A percentile compares a stretch with the other conserved stretches of the same genome.
Conservation (phyloP, 2,888 invertebrate genomes). For the Dysmachus trigonus region DNA sequence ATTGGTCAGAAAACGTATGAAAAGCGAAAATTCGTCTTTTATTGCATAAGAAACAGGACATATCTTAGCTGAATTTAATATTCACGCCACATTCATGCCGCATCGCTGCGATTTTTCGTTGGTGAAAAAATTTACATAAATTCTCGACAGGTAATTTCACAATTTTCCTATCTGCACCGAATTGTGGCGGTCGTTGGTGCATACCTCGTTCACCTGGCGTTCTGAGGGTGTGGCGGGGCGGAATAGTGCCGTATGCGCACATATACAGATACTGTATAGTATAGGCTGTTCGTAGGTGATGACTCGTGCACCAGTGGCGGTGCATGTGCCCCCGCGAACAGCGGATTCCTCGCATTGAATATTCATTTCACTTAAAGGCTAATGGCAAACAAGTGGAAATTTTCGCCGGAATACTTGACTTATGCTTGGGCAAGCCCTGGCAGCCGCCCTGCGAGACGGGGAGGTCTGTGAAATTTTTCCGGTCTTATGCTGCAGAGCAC, state of each 20-base stretch:
- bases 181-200: background rate
- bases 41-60: background rate
- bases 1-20: no score
- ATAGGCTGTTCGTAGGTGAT: background rate
- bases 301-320: background rate
- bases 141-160: background rate
- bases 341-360: background rate
- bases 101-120: background rate
- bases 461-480: background rate
- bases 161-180: background rate
- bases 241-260: background rate
- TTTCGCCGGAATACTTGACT: constrained; percentile 9
- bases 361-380: constrained; percentile 23
- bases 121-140: background rate
- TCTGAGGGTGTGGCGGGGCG: background rate
- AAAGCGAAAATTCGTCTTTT: background rate
- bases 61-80: background rate
- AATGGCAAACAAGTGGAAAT: constrained; percentile 17
- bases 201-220: background rate
- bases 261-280: background rate
- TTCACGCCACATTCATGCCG: background rate
- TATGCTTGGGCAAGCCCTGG: background rate
- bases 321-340: background rate
- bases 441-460: background rate
- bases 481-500: background rate